Conservation (phyloP, 2,797 vertebrate genomes). For the Odontamblyopus rebecca region DNA sequence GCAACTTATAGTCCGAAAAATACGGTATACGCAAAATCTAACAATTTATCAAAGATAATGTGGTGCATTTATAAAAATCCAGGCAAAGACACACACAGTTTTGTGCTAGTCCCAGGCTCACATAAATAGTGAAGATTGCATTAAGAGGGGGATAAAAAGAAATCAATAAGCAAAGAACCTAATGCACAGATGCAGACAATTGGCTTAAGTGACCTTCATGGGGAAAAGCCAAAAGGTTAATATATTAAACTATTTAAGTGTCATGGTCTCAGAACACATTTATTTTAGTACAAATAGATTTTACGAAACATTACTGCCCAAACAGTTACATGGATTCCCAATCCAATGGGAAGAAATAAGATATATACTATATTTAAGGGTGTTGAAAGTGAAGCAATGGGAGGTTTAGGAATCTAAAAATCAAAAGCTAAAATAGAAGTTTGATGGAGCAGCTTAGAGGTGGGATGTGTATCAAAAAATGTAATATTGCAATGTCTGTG, state of each 20-base stretch:
- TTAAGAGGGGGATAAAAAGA: not conserved
- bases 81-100: not conserved
- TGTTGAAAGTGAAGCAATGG: constrained; percentile 13
- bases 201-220: not conserved
- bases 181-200: constrained; percentile 7
- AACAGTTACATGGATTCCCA: not conserved
- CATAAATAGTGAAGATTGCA: not conserved
- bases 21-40: constrained; percentile 34
- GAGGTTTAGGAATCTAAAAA: constrained; percentile 15
- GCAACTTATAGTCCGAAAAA: no score
- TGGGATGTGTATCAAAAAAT: not conserved
- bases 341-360: constrained; percentile 19
- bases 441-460: constrained; percentile 20
- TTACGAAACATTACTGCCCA: not conserved
- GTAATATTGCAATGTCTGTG: no score
- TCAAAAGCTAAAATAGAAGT: constrained; percentile 15
- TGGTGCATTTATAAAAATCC: constrained; percentile 16
- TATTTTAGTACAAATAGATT: not conserved
- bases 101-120: not conserved
- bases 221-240: not conserved
- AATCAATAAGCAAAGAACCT: not conserved
- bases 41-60: constrained; percentile 39
- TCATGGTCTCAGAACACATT: not conserved
- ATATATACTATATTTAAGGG: constrained; percentile 28
- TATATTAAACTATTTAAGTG: not conserved